Evolutionary conservation across 2,797 vertebrate genomes (phyloP), one percentile per base, ranked within the genome.

Genomic region (Arctocebus calabarensis): DNA sequence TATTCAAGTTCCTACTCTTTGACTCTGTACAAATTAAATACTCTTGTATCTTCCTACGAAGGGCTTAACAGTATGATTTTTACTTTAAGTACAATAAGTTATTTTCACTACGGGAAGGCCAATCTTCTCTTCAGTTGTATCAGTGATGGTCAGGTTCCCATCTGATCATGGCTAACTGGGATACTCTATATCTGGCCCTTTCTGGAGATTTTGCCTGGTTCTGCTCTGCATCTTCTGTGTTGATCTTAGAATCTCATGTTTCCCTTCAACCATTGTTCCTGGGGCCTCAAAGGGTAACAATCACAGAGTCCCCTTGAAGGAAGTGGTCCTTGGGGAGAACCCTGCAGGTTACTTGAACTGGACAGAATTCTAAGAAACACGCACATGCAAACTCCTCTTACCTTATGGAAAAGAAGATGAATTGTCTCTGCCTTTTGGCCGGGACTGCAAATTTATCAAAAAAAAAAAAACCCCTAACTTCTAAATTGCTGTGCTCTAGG

Each of bases 381-480:
- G 71, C 11, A 93, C 32, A 82, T 16, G 32, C 13, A n/a, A 13
- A 19, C n/a, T 2, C 20, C 40, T 86, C 75, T 92, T 62, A 75
- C 86, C 85, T 82, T 61, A 86, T 61, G 25, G 43, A 12, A 81
- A 81, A 64, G 59, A 96, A 92, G 52, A 84, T 34, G 20, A 19
- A 32, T 93, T 34, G 87, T 29, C 83, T 93, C 61, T 96, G 84
- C 71, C 77, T 97, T 74, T 95, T 25, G 43, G 81, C 34, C 66
- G 77, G 68, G 40, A 48, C 77, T 90, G 37, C 79, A 91, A 81
- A 66, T 91, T 57, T 75, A 73, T 83, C 61, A 88, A 66, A 95
- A 88, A 87, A 92, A 59, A 88, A 95, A 88, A 87, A 92, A 59
- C 86, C n/a, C 8, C 43, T 86, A 40, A 19, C 68, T 86, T 95